Conservation (phyloP, 2,888 invertebrate genomes). For the Caenorhabditis wallacei region DNA sequence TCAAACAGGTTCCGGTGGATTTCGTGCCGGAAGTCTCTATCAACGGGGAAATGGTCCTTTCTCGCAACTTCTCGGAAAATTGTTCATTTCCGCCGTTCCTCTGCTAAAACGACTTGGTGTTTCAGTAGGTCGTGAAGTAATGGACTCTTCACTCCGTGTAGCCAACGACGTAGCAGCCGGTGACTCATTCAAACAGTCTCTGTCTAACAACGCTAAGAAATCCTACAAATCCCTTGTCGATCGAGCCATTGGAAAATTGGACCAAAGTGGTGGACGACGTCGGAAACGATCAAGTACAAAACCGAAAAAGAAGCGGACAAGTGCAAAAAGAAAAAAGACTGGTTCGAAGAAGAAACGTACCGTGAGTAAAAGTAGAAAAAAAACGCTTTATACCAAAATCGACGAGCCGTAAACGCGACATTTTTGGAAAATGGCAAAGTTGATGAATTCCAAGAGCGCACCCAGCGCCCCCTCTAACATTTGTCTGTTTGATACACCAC, state of each 20-base stretch:
- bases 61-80: conserved; percentile 38
- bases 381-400: background rate
- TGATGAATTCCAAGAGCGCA: background rate
- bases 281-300: background rate
- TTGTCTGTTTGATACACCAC: conserved; percentile 15
- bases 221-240: conserved; percentile 28
- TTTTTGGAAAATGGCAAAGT: conserved; percentile 26
- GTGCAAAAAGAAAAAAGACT: background rate
- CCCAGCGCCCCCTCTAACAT: background rate
- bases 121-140: conserved; percentile 14
- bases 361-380: background rate
- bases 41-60: conserved; percentile 33
- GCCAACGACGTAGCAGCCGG: conserved; percentile 35
- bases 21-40: conserved; percentile 27
- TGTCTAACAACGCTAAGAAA: background rate
- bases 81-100: conserved; percentile 27
- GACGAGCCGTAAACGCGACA: background rate
- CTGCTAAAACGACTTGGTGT: conserved; percentile 26
- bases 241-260: conserved; percentile 14
- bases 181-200: conserved; percentile 35
- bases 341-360: background rate
- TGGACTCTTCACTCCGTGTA: conserved; percentile 27
- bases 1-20: conserved; percentile 25
- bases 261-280: conserved; percentile 16
- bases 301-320: no score